Conservation (phyloP, 2,888 invertebrate species). For the Mystacides longicornis region DNA sequence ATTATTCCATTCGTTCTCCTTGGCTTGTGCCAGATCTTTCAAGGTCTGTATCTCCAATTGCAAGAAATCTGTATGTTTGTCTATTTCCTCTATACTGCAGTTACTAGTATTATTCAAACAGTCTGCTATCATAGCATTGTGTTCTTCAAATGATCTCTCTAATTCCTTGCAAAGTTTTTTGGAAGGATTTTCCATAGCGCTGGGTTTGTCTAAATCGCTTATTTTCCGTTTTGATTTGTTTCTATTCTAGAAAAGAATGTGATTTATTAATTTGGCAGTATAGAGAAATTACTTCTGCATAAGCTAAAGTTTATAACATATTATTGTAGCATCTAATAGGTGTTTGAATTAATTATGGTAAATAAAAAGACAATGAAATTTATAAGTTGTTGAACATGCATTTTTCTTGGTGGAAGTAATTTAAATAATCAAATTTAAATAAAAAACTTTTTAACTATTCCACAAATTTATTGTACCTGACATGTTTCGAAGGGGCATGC, state of each 20-base stretch:
- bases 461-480: too few relatives aligned
- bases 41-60: conserved; percentile 61
- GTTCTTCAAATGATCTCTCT: conserved; percentile 46
- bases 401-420: too few relatives aligned
- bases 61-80: conserved; percentile 57
- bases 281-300: too few relatives aligned
- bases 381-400: too few relatives aligned
- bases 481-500: too few relatives aligned
- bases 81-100: conserved; percentile 53
- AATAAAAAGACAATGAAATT: too few relatives aligned
- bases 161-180: conserved; percentile 47
- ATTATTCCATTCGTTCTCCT: conserved; percentile 83
- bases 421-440: too few relatives aligned
- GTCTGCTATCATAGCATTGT: conserved; percentile 55
- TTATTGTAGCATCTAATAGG: too few relatives aligned
- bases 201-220: conserved; percentile 27
- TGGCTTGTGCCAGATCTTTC: conserved; percentile 66
- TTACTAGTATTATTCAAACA: conserved; percentile 57
- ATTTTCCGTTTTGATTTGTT: conserved; percentile 10
- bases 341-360: too few relatives aligned
- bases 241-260: conserved; percentile 3
- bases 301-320: too few relatives aligned
- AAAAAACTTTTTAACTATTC: too few relatives aligned
- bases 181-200: conserved; percentile 40
- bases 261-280: too few relatives aligned